These are phyloP conservation scores for Cephus cinctus DNA, from an alignment of 1,140 invertebrate genomes.

Conservation along the genomic window DNA sequence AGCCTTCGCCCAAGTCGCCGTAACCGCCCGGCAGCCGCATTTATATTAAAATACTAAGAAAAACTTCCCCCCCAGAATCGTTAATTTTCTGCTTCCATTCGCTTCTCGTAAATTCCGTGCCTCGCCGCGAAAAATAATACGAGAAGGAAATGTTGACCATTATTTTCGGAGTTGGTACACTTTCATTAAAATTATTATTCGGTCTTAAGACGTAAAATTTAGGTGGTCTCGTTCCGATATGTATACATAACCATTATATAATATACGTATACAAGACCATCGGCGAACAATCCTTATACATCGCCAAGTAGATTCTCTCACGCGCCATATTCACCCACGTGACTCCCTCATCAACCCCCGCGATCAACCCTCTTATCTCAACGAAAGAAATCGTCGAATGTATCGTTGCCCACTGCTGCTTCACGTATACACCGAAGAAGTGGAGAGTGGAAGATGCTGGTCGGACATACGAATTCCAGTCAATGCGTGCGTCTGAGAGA, in stretches of 20 bases:
- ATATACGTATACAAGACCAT: no score
- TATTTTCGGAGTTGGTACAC: constrained; percentile 22
- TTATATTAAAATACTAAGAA: constrained; percentile 59
- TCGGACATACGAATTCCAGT: constrained; percentile 1
- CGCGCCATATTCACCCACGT: no score
- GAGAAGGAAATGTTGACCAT: constrained; percentile 36
- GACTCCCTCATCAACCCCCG: no score
- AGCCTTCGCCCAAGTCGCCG: constrained; percentile 23
- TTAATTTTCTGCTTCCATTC: constrained; percentile 60
- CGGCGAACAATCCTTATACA: no score
- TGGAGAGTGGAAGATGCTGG: constrained; percentile 13
- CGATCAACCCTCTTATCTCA: no score
- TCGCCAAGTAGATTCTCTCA: no score
- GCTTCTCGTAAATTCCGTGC: constrained; percentile 52
- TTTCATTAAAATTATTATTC: constrained; percentile 43
- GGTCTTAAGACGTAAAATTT: no score
- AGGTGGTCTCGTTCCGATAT: no score
- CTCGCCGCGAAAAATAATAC: constrained; percentile 50
- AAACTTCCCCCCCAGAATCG: constrained; percentile 48
- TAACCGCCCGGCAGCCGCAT: constrained; percentile 37
- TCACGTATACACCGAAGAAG: no score
- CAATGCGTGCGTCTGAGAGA: neutral
- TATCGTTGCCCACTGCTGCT: no score
- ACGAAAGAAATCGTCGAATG: no score
- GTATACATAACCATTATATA: no score